Evolutionary conservation across 2,113 vertebrate genomes (phyloP).

Genomic region (Ascaphus truei): DNA sequence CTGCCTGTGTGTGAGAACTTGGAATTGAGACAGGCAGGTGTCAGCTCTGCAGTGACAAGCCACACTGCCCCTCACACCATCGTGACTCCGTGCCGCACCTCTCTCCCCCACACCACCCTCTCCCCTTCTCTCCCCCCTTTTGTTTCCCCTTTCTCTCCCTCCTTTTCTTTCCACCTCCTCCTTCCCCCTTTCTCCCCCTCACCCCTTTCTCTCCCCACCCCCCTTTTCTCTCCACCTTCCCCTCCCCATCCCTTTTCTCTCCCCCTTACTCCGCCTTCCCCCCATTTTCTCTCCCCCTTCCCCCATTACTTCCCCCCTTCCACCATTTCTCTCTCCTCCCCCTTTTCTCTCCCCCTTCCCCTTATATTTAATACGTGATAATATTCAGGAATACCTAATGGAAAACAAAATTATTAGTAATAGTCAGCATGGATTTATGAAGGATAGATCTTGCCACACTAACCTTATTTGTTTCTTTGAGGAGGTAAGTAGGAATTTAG

Average conservation of each 20-base stretch:
- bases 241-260: not conserved
- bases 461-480: too few relatives aligned
- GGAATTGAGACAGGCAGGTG: slow-evolving; percentile 1
- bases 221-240: not conserved
- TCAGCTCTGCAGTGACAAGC: not conserved
- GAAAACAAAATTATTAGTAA: too few relatives aligned
- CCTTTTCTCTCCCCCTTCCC: not conserved
- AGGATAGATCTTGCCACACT: too few relatives aligned
- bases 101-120: not conserved
- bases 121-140: not conserved
- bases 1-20: not conserved
- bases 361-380: too few relatives aligned
- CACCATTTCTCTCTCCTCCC: not conserved
- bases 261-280: too few relatives aligned
- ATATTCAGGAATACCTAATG: too few relatives aligned
- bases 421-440: too few relatives aligned
- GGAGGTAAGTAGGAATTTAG: too few relatives aligned
- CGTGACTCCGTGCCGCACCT: slow-evolving; percentile 1
- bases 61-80: not conserved
- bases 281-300: not conserved
- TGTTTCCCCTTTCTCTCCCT: not conserved
- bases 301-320: not conserved
- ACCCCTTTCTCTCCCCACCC: not conserved
- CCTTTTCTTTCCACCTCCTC: not conserved
- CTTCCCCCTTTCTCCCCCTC: too few relatives aligned